These are phyloP conservation scores for Macaria notata DNA, from an alignment of 2,888 invertebrate species.

Conservation along the genomic window DNA sequence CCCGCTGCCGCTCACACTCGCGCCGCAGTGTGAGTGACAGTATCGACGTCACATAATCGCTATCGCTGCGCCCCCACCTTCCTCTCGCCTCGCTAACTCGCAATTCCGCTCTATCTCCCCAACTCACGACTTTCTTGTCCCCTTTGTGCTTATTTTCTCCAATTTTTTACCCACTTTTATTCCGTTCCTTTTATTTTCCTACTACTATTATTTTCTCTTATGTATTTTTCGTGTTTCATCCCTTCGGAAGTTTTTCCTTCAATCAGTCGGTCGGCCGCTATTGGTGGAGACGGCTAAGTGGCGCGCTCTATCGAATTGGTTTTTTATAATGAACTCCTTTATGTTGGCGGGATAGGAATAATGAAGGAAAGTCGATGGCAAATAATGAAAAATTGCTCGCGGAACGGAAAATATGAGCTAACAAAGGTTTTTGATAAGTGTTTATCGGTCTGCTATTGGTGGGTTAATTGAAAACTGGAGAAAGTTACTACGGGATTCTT, in stretches of 20 bases:
- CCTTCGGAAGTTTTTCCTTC: conserved; percentile 65
- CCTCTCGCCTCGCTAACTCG: conserved; percentile 77
- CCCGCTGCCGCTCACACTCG: conserved; percentile 32
- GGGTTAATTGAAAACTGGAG: background rate
- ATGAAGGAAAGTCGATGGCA: conserved; percentile 40
- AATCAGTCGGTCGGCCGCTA: conserved; percentile 75
- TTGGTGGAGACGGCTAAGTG: conserved; percentile 74
- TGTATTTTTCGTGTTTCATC: conserved; percentile 78
- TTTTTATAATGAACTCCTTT: conserved; percentile 77
- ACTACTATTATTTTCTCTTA: conserved; percentile 79
- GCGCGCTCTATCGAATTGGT: conserved; percentile 57
- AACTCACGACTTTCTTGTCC: conserved; percentile 71
- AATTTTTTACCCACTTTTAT: conserved; percentile 78
- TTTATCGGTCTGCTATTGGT: conserved; percentile 1
- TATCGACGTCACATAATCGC: conserved; percentile 77
- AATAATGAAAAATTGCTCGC: conserved; percentile 24
- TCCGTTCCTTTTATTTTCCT: conserved; percentile 74
- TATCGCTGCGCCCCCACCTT: conserved; percentile 68
- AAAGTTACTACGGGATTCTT: background rate
- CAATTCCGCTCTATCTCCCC: conserved; percentile 81
- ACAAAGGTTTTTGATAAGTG: conserved; percentile 11
- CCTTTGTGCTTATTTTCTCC: conserved; percentile 80
- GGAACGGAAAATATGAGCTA: conserved; percentile 15
- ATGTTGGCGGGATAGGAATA: conserved; percentile 62
- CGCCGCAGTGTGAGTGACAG: conserved; percentile 65